phyloP scores from a whole-genome alignment of 2,113 vertebrate species.

The Ranitomeya imitator region DNA sequence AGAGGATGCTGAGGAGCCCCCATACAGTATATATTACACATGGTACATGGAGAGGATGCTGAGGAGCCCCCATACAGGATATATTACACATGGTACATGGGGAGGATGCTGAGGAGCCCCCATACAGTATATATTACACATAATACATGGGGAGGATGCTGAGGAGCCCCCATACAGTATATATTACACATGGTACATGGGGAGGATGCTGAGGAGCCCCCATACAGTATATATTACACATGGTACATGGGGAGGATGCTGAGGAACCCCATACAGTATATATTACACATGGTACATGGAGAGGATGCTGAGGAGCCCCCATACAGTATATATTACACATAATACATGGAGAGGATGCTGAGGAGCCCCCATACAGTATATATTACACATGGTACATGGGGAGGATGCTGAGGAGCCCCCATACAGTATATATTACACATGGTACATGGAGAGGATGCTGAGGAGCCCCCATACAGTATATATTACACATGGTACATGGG shows the following conservation, averaged over 20 bases:
- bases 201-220: constrained; percentile 12
- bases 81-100: neutral
- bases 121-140: neutral
- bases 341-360: neutral
- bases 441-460: neutral
- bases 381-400: neutral
- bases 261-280: constrained; percentile 10
- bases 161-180: constrained; percentile 11
- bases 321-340: neutral
- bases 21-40: neutral
- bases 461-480: constrained; percentile 3
- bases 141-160: neutral
- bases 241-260: neutral
- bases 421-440: neutral
- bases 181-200: neutral
- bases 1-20: constrained; percentile 14
- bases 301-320: constrained; percentile 15
- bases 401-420: constrained; percentile 15
- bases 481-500: neutral
- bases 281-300: neutral
- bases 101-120: constrained; percentile 12
- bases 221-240: neutral
- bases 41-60: neutral
- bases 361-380: constrained; percentile 3
- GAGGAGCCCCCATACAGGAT: constrained; percentile 7